Evolutionary conservation across 64 coral and sea anemone species (phyloP), one percentile per base, ranked within the genome.

Genomic region (Orbicella faveolata): DNA sequence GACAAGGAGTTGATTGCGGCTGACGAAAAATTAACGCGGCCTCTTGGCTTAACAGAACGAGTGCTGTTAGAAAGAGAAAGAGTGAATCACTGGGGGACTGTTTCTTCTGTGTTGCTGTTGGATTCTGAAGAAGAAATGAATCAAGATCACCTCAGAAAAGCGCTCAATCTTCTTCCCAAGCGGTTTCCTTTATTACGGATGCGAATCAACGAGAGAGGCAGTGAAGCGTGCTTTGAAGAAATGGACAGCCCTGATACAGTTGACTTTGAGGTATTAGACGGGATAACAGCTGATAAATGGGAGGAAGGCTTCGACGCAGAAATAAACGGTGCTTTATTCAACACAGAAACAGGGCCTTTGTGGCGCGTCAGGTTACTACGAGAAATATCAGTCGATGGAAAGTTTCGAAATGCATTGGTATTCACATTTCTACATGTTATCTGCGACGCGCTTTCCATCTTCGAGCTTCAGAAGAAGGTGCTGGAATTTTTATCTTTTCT

Each of bases 81-180:
- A 10, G 36, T 41, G 6, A 85, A 85, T 52, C 48, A 73, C 65
- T 85, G 82, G 82, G 78, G 88, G 19, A 91, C 78, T 73, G 77
- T 83, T 62, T 73, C 87, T 23, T 90, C 85, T 75, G 95, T 94
- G 1, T 66, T 97, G 62, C 78, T 88, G 57, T 34, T 97, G 3
- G 82, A 94, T 41, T 94, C 95, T 2, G 36, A 72, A 16, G 68
- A 83, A 44, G 62, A 89, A 54, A 66, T 97, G 30, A 77, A 78
- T 25, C 41, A 77, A 14, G 86, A 75, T 13, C 41, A 65, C 2
- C 88, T 97, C 1, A 65, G 61, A 75, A 87, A 83, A 76, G 73
- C 95, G 9, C 78, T 97, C 18, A 13, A 30, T 78, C 77, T 89
- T 74, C 87, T 94, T 4, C 41, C 34, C 33, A 76, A 84, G 59